Percentiles rank a stretch among this genome's conserved stretches.
phyloP scores from a whole-genome alignment of 2,113 vertebrate genomes.

The Dipodomys stephensi region DNA sequence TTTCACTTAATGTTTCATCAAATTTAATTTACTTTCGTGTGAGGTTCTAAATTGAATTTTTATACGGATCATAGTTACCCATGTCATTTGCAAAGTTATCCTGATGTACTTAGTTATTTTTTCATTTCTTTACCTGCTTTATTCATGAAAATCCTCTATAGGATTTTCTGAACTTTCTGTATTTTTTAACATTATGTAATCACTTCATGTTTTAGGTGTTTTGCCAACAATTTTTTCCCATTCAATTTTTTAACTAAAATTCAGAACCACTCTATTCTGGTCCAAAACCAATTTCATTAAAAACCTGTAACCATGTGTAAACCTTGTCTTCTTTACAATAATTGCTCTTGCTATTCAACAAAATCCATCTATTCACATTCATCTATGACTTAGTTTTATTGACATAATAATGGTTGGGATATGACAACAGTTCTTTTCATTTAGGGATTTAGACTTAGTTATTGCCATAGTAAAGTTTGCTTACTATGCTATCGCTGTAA shows the following conservation, averaged over 20 bases:
- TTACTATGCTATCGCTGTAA: not conserved
- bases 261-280: not conserved
- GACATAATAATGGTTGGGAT: not conserved
- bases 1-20: not conserved
- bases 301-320: not conserved
- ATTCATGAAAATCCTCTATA: no score
- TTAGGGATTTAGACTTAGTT: not conserved
- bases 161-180: no score
- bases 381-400: not conserved
- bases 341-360: conserved; percentile 17
- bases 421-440: not conserved
- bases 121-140: not conserved
- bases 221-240: not conserved
- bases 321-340: not conserved
- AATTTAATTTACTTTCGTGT: not conserved
- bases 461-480: conserved; percentile 9
- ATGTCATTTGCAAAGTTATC: not conserved
- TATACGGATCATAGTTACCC: not conserved
- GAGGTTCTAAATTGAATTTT: conserved; percentile 24
- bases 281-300: no score
- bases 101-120: not conserved
- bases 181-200: no score
- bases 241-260: conserved; percentile 52
- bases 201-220: no score
- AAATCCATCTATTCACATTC: not conserved